Evolutionary conservation across 1,140 invertebrate species (phyloP), one percentile per base, ranked within the genome.

Genomic region (Drosophila eugracilis): DNA sequence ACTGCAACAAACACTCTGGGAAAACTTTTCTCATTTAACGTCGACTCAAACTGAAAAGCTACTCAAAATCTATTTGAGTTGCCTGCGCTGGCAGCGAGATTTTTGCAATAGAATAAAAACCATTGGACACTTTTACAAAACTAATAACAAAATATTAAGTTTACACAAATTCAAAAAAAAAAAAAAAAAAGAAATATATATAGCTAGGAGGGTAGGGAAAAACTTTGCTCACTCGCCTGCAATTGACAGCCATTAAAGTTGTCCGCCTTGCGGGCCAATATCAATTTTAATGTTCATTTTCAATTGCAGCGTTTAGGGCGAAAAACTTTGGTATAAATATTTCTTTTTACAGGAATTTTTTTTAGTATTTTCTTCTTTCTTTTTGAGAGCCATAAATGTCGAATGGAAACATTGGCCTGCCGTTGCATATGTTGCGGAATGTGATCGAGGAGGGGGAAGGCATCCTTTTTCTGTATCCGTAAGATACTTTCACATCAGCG

Each of bases 1-100:
- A 86, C 69, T 86, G 81, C 83, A 86, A 86, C 81, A 86, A 86
- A 85, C 81, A 81, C 81, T 86, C 59, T n/a, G 47, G 30, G 41
- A 30, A 88, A 86, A 86, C 77, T 86, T 86, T 86, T 86, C 81
- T 86, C 81, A 86, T 86, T 86, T 86, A 88, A 86, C 65, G 83
- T 60, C 63, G 69, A 74, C 63, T 79, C 81, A 86, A 85, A 86
- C 81, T 86, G 59, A 86, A 85, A 86, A 88, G 83, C 81, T 85
- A 81, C 81, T 85, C 83, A 88, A 81, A 88, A 88, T 81, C 78
- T 88, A 86, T 88, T 88, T 86, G 76, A 84, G 62, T 84, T 63
- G 30, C 30, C 41, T 19, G 22, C 21, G 52, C 32, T 24, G 34
- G 6, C 37, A 24, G 54, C 24, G 30, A 22, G 39, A n/a, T 24